Conservation (phyloP, 2,113 vertebrate genomes). For the Plecotus auritus region DNA sequence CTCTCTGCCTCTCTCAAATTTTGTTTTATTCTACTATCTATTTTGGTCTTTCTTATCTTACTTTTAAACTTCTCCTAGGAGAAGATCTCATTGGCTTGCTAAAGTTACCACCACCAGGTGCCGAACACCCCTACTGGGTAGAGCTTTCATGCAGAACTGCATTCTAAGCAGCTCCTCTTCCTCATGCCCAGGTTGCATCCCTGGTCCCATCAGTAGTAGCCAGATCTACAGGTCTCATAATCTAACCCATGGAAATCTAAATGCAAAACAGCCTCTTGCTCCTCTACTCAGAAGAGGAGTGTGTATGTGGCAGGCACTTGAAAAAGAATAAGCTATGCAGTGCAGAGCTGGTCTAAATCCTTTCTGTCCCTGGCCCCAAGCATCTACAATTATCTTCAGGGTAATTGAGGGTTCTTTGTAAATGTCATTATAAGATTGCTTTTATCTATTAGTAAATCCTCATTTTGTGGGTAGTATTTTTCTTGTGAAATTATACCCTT, state of each 20-base stretch:
- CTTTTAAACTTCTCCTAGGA: neutral
- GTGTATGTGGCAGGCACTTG: neutral
- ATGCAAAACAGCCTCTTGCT: neutral
- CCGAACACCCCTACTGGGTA: fast-evolving
- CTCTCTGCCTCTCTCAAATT: neutral
- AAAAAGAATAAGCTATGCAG: neutral
- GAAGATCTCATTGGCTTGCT: neutral
- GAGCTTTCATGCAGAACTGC: neutral
- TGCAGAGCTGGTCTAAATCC: neutral
- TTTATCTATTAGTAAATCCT: slow-evolving; percentile 61
- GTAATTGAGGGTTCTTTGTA: slow-evolving; percentile 39
- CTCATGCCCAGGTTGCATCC: neutral
- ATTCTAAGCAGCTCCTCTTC: neutral
- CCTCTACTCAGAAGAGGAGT: neutral
- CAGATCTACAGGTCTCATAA: neutral
- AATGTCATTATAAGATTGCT: slow-evolving; percentile 44
- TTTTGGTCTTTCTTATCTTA: neutral
- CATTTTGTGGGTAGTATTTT: slow-evolving; percentile 27
- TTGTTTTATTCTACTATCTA: neutral
- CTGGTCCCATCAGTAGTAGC: neutral
- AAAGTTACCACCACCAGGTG: neutral
- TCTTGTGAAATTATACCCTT: slow-evolving; percentile 45
- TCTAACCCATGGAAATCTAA: neutral
- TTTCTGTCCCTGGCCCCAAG: neutral
- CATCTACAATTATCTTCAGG: slow-evolving; percentile 23